These are phyloP conservation scores for Etheostoma nigrum DNA, from an alignment of 2,797 vertebrate species.

Conservation along the genomic window DNA sequence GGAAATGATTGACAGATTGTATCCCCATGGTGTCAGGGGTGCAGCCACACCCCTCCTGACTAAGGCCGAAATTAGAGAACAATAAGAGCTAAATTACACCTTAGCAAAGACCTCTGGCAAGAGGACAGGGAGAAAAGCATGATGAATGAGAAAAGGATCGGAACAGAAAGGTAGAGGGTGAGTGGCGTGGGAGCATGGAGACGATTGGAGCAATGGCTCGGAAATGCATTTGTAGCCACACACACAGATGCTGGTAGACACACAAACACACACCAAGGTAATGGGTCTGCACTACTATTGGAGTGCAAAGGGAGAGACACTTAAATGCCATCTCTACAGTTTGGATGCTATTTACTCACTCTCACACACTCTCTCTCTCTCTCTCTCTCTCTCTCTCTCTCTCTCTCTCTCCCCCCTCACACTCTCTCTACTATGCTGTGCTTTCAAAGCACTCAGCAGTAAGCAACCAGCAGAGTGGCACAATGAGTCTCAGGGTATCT, in stretches of 20 bases:
- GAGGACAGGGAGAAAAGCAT: constrained; percentile 78
- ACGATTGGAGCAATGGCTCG: constrained; percentile 79
- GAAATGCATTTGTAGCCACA: constrained; percentile 67
- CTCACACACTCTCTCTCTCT: not conserved
- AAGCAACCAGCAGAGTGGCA: constrained; percentile 67
- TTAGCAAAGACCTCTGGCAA: constrained; percentile 82
- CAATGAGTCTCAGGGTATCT: constrained; percentile 66
- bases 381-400: constrained; percentile 20
- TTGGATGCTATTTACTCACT: constrained; percentile 75
- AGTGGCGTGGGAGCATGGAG: constrained; percentile 71
- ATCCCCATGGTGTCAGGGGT: constrained; percentile 77
- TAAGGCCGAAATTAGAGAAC: constrained; percentile 83
- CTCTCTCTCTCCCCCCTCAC: not conserved
- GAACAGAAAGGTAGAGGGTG: constrained; percentile 76
- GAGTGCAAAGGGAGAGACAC: constrained; percentile 79
- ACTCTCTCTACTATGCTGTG: constrained; percentile 64
- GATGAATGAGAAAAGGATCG: constrained; percentile 81
- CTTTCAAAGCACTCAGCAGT: constrained; percentile 79
- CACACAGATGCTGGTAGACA: constrained; percentile 36
- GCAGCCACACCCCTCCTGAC: constrained; percentile 81
- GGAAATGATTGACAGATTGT: constrained; percentile 84
- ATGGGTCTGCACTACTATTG: constrained; percentile 76
- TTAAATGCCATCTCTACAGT: constrained; percentile 81
- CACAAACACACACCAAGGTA: constrained; percentile 63
- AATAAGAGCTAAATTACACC: constrained; percentile 83